Evolutionary conservation across 2,888 invertebrate genomes (phyloP), one percentile per base, ranked within the genome.

Genomic region (Anagyrus pseudococci): DNA sequence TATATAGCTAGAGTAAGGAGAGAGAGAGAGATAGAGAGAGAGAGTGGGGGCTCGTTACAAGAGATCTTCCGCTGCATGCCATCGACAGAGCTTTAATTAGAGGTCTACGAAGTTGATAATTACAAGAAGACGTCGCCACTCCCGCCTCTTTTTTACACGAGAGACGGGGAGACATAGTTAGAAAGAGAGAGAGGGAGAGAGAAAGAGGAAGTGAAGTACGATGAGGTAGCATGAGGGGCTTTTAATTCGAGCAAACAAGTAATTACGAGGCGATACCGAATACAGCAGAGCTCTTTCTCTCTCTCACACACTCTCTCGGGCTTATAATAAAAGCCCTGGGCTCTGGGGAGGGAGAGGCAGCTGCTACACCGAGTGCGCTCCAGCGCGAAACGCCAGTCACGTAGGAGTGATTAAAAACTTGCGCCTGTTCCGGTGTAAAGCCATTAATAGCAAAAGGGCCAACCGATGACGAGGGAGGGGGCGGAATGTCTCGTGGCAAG

Each of bases 361-460:
- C n/a, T n/a, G n/a, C n/a, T n/a, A n/a, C n/a, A n/a, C n/a, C n/a
- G n/a, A n/a, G n/a, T n/a, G n/a, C n/a, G 23, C 25, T 22, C 8
- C n/a, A 19, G 41, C 50, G 52, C 52, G 56, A 64, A 59, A 59
- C 58, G 64, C 64, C 59, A 59, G 56, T 64, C 59, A 64, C 59
- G 59, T 59, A 58, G 59, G 13, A 59, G 64, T 64, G 59, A 64
- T 64, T 59, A 64, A 64, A 64, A 64, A 64, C 56, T 64, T 64
- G 58, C 47, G 40, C 55, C 55, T 46, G 43, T 23, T 8, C 22
- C 8, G 33, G 10, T 50, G 44, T 48, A 54, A 58, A 54, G 37
- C 49, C 49, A 58, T 63, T 63, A 63, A 55, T 29, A 22, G 44
- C 41, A n/a, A 40, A 19, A 29, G 17, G 15, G n/a, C n/a, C 17